phyloP scores from a whole-genome alignment of 2,113 vertebrate genomes.

The Microtus ochrogaster region DNA sequence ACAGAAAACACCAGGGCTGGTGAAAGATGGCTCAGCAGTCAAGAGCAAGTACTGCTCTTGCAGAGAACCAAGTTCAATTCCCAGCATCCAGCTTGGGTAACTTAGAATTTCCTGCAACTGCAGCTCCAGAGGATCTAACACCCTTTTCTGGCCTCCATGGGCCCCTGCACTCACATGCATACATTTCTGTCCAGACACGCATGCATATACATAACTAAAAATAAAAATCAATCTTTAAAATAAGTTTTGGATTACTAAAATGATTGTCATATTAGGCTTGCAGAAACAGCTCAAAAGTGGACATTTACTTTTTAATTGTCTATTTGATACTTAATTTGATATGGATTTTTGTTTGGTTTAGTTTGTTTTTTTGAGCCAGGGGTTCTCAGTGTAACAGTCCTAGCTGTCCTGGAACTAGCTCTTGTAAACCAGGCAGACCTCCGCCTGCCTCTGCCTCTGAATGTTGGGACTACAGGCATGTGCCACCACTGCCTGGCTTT shows the following conservation, averaged over 20 bases:
- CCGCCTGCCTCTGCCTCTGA: too few relatives aligned
- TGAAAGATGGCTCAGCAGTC: background rate
- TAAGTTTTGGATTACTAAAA: constrained; percentile 5
- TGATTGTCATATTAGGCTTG: constrained; percentile 18
- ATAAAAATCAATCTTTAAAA: background rate
- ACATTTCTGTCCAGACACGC: background rate
- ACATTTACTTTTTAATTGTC: constrained; percentile 2
- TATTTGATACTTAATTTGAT: constrained; percentile 13
- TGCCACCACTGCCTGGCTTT: too few relatives aligned
- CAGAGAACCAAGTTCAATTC: background rate
- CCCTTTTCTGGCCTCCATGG: too few relatives aligned
- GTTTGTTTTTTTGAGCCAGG: too few relatives aligned
- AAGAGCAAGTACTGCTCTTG: background rate
- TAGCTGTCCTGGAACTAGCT: too few relatives aligned
- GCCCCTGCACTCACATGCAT: background rate
- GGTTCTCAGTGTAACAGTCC: too few relatives aligned
- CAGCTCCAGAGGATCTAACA: background rate
- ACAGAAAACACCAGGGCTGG: background rate
- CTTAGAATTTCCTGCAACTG: background rate
- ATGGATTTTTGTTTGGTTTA: background rate
- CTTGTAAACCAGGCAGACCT: too few relatives aligned
- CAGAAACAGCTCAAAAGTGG: constrained; percentile 17
- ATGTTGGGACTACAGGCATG: too few relatives aligned
- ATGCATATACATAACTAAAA: background rate
- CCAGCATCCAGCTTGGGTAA: background rate